These are phyloP conservation scores for Amaurobius ferox DNA, from an alignment of 2,888 invertebrate species.

Conservation along the genomic window DNA sequence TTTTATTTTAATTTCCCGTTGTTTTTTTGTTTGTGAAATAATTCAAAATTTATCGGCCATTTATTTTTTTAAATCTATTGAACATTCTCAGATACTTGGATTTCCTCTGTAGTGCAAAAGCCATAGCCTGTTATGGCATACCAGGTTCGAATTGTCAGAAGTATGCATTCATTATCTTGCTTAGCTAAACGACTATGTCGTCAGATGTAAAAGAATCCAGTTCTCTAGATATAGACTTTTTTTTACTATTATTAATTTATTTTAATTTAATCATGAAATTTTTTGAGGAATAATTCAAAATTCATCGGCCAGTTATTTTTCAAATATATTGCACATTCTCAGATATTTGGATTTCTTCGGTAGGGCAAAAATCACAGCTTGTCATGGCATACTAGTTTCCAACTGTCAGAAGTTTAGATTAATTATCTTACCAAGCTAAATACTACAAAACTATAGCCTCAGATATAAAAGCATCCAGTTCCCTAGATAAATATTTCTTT, in stretches of 20 bases:
- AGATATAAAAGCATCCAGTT: constrained; percentile 97
- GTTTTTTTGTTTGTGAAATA: no score
- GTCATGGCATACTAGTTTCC: constrained; percentile 99
- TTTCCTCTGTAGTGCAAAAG: constrained; percentile 94
- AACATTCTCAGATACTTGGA: constrained; percentile 95
- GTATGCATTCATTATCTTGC: constrained; percentile 92
- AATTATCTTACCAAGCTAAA: constrained; percentile 94
- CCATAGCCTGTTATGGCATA: constrained; percentile 99
- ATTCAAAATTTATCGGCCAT: no score
- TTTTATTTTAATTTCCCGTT: no score
- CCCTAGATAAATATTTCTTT: constrained; percentile 79
- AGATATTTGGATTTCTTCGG: constrained; percentile 95
- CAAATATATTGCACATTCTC: constrained; percentile 92
- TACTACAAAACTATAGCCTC: constrained; percentile 92
- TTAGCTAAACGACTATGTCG: constrained; percentile 97
- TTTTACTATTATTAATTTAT: no score
- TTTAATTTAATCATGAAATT: no score
- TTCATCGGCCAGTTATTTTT: no score
- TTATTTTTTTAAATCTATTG: no score
- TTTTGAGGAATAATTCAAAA: no score
- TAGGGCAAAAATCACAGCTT: constrained; percentile 95
- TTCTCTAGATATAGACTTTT: constrained; percentile 81
- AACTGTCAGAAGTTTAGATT: constrained; percentile 81
- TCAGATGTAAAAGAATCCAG: constrained; percentile 99
- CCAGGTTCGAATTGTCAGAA: constrained; percentile 86